Conservation (phyloP, 2,113 vertebrate species). For the Pterocles orientalis region DNA sequence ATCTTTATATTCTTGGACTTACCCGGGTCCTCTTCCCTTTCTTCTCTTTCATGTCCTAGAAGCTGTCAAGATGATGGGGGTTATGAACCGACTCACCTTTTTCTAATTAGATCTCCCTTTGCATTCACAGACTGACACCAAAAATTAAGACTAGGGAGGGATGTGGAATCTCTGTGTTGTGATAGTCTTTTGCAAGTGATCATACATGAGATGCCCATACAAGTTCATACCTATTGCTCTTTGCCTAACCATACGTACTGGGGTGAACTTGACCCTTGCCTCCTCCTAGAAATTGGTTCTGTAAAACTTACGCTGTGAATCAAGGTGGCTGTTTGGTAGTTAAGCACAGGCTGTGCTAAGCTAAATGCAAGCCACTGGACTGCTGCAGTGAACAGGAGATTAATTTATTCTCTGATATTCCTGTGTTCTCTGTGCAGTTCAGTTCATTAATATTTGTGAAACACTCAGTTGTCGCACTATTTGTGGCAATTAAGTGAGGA, state of each 20-base stretch:
- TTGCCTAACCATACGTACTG: rapidly evolving
- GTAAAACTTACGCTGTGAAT: not conserved
- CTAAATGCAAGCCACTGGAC: too few relatives aligned
- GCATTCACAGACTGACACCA: not conserved
- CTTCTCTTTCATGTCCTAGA: not conserved
- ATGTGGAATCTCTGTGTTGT: not conserved
- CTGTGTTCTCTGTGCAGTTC: not conserved
- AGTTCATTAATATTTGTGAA: not conserved
- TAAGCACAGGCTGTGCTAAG: not conserved
- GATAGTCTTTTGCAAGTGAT: not conserved
- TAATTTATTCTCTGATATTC: not conserved
- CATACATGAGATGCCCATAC: rapidly evolving
- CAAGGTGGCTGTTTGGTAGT: not conserved
- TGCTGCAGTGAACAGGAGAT: not conserved
- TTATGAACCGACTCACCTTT: not conserved
- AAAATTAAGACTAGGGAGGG: not conserved
- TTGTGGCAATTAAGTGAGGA: not conserved
- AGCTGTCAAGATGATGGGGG: not conserved
- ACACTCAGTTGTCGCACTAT: not conserved
- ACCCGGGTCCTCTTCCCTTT: not conserved
- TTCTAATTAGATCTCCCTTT: not conserved
- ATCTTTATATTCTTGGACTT: not conserved
- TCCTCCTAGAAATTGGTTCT: not conserved
- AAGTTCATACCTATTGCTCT: not conserved
- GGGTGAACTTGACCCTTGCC: not conserved